A percentile compares a stretch with the other conserved stretches of the same genome.
These are phyloP conservation scores for Bombus difficillimus DNA, from an alignment of 1,140 invertebrate genomes.

Conservation along the genomic window DNA sequence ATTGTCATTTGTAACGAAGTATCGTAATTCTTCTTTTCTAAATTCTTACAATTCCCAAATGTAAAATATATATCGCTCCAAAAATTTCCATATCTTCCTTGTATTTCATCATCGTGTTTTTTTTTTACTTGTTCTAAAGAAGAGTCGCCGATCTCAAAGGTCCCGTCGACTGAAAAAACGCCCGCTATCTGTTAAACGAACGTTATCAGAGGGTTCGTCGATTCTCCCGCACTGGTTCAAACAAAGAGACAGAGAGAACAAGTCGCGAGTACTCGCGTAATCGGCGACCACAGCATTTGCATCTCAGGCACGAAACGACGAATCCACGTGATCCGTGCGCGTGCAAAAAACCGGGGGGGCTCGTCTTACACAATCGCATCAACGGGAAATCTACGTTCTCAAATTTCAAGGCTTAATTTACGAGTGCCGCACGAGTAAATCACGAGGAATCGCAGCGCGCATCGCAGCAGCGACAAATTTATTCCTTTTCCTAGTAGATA, in stretches of 20 bases:
- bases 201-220: slow-evolving; percentile 11
- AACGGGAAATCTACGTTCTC: slow-evolving; percentile 54
- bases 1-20: too few species aligned
- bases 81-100: neutral
- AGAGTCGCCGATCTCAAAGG: too few species aligned
- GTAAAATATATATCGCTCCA: neutral
- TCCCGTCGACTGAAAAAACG: neutral
- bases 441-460: slow-evolving; percentile 28
- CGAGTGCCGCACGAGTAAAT: slow-evolving; percentile 45
- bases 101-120: neutral
- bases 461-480: slow-evolving; percentile 50
- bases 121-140: neutral
- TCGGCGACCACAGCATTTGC: slow-evolving; percentile 37
- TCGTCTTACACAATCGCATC: slow-evolving; percentile 55
- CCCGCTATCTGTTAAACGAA: neutral
- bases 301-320: slow-evolving; percentile 53
- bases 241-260: neutral
- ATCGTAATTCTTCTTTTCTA: neutral
- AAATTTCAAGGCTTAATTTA: slow-evolving; percentile 57
- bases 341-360: slow-evolving; percentile 33
- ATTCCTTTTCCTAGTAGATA: slow-evolving; percentile 55
- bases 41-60: neutral
- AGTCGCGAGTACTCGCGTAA: slow-evolving; percentile 18
- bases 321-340: slow-evolving; percentile 28
- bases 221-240: neutral